These are phyloP conservation scores for Lithophane ornitopus DNA, from an alignment of 2,888 invertebrate genomes.

Conservation along the genomic window DNA sequence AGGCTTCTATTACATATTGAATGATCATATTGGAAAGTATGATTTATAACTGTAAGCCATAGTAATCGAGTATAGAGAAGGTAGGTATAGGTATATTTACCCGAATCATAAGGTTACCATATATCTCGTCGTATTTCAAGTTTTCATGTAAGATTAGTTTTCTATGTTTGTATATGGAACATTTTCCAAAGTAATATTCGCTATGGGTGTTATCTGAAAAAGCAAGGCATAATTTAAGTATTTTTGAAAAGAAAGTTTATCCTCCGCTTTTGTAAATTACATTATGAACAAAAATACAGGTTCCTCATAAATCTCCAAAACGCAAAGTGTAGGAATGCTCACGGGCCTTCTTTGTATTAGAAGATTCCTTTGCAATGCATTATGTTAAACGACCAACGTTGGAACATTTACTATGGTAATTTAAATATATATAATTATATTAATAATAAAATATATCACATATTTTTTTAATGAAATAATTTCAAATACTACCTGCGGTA, in stretches of 20 bases:
- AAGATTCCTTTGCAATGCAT: too few relatives aligned
- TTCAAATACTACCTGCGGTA: background rate
- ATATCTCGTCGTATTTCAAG: too few relatives aligned
- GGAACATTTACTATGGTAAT: background rate
- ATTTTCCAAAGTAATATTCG: slow-evolving; percentile 26
- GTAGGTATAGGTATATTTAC: too few relatives aligned
- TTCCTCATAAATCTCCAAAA: background rate
- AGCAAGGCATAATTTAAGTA: background rate
- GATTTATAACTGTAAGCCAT: too few relatives aligned
- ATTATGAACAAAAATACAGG: background rate
- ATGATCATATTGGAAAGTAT: too few relatives aligned
- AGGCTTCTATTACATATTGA: too few relatives aligned
- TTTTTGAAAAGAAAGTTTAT: background rate
- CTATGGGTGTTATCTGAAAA: slow-evolving; percentile 15
- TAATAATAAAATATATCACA: background rate
- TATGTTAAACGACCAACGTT: too few relatives aligned
- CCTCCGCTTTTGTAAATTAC: background rate
- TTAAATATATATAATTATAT: too few relatives aligned
- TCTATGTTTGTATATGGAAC: background rate
- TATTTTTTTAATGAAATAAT: background rate
- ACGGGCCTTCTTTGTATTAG: background rate
- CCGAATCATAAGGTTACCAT: too few relatives aligned
- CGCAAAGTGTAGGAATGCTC: background rate
- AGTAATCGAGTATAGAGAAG: too few relatives aligned
- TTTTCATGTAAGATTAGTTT: background rate